Conservation (phyloP, 2,797 vertebrate species). For the Xiphorhynchus erythropygius region DNA sequence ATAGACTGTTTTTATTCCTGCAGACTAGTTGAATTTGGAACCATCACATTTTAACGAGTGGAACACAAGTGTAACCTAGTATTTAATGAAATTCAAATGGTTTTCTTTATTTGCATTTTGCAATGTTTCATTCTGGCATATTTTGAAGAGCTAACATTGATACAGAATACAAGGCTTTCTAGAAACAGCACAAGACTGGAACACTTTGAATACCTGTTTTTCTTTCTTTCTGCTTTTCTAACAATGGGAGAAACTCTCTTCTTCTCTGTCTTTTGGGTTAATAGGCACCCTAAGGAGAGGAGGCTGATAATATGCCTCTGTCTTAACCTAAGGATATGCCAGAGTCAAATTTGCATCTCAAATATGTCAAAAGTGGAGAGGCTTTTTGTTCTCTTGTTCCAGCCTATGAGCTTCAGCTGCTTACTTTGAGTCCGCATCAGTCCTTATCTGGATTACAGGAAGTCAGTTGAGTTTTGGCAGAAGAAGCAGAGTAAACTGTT, state of each 20-base stretch:
- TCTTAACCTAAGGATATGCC: neutral
- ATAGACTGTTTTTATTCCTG: neutral
- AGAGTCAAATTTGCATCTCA: neutral
- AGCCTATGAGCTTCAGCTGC: neutral
- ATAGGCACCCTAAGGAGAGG: neutral
- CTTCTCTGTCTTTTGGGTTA: neutral
- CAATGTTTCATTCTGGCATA: neutral
- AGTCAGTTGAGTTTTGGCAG: neutral
- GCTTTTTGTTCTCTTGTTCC: neutral
- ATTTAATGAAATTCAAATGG: neutral
- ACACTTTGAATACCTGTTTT: neutral
- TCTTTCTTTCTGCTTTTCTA: neutral
- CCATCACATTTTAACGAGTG: neutral
- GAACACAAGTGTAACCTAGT: neutral
- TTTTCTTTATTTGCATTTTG: neutral
- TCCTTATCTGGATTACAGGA: neutral
- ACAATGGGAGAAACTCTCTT: neutral
- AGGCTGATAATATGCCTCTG: neutral
- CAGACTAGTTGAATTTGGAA: neutral
- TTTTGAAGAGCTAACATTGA: neutral
- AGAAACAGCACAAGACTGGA: neutral
- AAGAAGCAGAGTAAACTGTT: neutral
- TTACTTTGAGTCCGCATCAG: neutral
- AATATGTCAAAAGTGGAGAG: neutral
- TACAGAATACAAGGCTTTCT: neutral